phyloP scores from a whole-genome alignment of 1,140 invertebrate species.

The Calephelis nemesis region DNA sequence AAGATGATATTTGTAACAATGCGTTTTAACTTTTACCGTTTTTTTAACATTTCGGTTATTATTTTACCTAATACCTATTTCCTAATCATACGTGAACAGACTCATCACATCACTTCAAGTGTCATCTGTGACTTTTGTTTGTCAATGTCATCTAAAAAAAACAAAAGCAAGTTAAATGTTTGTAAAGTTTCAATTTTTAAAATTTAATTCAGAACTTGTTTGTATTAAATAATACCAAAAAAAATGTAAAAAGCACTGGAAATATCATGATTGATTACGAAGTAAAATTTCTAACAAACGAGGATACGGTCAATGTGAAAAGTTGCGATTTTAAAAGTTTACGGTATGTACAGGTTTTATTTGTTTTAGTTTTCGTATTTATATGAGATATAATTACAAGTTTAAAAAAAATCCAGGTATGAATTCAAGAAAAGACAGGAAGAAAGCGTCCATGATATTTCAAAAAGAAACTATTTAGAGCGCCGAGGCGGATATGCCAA shows the following conservation, averaged over 20 bases:
- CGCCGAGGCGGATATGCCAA: conserved; percentile 53
- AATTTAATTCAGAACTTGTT: not conserved
- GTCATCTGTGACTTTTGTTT: too few species aligned
- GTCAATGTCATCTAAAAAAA: conserved; percentile 1
- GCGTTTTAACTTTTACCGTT: too few species aligned
- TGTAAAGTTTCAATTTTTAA: not conserved
- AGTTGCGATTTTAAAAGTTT: conserved; percentile 66
- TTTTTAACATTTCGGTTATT: too few species aligned
- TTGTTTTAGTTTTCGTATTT: conserved; percentile 22
- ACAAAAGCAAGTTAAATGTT: not conserved
- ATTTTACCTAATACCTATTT: too few species aligned
- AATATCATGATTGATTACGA: conserved; percentile 63
- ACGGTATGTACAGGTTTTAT: conserved; percentile 49
- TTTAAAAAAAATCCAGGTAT: conserved; percentile 45
- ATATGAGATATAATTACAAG: conserved; percentile 10
- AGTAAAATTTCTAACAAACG: conserved; percentile 62
- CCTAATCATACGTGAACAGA: too few species aligned
- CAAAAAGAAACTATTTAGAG: conserved; percentile 58
- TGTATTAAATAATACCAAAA: not conserved
- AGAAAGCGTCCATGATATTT: conserved; percentile 53
- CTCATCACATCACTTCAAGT: too few species aligned
- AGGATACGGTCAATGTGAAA: conserved; percentile 56
- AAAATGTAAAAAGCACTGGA: not conserved
- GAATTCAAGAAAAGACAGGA: conserved; percentile 63
- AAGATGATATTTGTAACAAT: too few species aligned